Evolutionary conservation across 2,888 invertebrate species (phyloP).

Genomic region (Mythimna ferrago): DNA sequence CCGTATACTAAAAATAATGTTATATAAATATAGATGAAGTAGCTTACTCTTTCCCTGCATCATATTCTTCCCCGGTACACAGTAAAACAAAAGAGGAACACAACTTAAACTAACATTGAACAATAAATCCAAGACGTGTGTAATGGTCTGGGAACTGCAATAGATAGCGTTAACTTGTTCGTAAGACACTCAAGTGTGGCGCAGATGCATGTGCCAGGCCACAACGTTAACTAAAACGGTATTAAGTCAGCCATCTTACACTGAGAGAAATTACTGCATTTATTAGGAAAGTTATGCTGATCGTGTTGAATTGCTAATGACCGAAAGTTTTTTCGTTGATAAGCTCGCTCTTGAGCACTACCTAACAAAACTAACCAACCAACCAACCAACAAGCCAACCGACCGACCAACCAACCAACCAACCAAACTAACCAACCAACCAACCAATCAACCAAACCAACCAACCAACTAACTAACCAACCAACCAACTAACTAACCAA

Average conservation of each 20-base stretch:
- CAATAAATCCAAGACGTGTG: conserved; percentile 54
- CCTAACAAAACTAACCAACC: too few species aligned
- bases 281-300: conserved; percentile 33
- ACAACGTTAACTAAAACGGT: conserved; percentile 41
- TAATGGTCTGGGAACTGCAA: conserved; percentile 39
- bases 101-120: conserved; percentile 10
- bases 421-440: too few species aligned
- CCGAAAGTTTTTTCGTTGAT: too few species aligned
- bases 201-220: conserved; percentile 50
- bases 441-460: too few species aligned
- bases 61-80: background rate
- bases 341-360: too few species aligned
- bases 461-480: too few species aligned
- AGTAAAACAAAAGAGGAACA: conserved; percentile 24
- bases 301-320: background rate
- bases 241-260: conserved; percentile 18
- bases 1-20: too few species aligned
- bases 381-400: too few species aligned
- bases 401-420: too few species aligned
- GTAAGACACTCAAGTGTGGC: conserved; percentile 30
- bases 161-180: conserved; percentile 50
- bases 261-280: conserved; percentile 24
- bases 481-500: too few species aligned
- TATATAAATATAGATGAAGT: too few species aligned
- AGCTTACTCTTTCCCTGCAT: background rate